Conservation (phyloP, 2,797 vertebrate species). For the Champsocephalus gunnari region DNA sequence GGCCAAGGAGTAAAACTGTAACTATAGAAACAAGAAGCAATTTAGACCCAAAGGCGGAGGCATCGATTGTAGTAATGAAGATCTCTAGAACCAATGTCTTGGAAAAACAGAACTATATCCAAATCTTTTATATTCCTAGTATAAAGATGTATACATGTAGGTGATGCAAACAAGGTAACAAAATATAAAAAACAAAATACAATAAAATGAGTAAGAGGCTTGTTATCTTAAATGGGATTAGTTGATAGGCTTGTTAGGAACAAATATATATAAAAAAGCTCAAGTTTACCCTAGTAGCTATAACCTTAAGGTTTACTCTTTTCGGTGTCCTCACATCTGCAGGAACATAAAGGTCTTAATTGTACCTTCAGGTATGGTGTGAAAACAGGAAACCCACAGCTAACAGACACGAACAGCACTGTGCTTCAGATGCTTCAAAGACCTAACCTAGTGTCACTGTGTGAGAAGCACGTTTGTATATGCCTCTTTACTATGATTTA, state of each 20-base stretch:
- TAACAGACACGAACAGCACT: conserved; percentile 40
- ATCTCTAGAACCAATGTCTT: conserved; percentile 9
- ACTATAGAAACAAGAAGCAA: conserved; percentile 61
- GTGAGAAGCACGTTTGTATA: conserved; percentile 7
- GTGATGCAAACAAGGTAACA: conserved; percentile 83
- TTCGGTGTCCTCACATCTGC: conserved; percentile 91
- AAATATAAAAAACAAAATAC: conserved; percentile 59
- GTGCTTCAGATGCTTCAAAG: conserved; percentile 33
- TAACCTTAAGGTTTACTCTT: conserved; percentile 89
- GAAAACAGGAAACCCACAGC: conserved; percentile 55
- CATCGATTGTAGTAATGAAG: conserved; percentile 20
- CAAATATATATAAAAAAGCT: conserved; percentile 66
- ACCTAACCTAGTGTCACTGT: conserved; percentile 8
- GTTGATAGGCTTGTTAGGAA: conserved; percentile 75
- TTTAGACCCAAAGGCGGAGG: conserved; percentile 31
- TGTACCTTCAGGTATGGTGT: conserved; percentile 78
- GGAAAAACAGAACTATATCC: not conserved
- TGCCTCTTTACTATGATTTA: conserved; percentile 6
- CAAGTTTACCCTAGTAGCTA: conserved; percentile 90
- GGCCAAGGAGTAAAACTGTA: conserved; percentile 38
- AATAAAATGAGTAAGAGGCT: conserved; percentile 54
- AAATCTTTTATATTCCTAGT: conserved; percentile 4
- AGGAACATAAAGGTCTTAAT: conserved; percentile 89
- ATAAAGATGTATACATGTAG: conserved; percentile 13
- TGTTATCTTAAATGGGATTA: conserved; percentile 77